Conservation (phyloP, 2,113 vertebrate genomes). For the Grus americana region DNA sequence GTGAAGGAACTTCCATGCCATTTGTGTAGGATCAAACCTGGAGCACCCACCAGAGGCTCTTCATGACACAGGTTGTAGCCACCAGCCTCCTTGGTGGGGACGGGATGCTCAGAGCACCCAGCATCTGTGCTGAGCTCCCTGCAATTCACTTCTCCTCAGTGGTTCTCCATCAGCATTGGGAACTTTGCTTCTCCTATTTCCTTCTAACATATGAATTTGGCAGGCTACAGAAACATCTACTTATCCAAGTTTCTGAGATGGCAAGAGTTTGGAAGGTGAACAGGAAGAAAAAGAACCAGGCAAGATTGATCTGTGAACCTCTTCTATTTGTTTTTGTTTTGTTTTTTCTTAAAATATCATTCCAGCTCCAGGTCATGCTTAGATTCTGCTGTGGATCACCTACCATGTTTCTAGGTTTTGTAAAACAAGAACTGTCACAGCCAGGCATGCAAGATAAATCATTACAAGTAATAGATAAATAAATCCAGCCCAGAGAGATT, state of each 20-base stretch:
- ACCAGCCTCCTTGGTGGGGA: neutral
- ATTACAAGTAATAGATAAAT: slow-evolving; percentile 10
- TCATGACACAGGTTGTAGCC: neutral
- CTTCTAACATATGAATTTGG: neutral
- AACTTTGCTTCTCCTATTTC: neutral
- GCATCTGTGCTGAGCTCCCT: neutral
- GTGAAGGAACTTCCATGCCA: neutral
- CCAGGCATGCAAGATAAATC: neutral
- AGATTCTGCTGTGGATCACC: neutral
- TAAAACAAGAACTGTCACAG: neutral
- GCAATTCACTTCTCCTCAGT: neutral
- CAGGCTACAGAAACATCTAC: neutral
- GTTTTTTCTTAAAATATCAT: neutral
- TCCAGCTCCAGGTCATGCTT: neutral
- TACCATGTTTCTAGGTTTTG: neutral
- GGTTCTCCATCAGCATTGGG: neutral
- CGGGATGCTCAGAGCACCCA: neutral
- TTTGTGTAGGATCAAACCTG: neutral
- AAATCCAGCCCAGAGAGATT: neutral
- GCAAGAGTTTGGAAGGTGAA: neutral
- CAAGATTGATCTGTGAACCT: neutral
- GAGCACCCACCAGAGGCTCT: neutral
- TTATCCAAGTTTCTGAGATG: neutral
- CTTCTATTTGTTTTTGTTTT: neutral
- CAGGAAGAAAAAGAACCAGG: neutral